Evolutionary conservation across 1,140 invertebrate species (phyloP), one percentile per base, ranked within the genome.

Genomic region (Diuraphis noxia): DNA sequence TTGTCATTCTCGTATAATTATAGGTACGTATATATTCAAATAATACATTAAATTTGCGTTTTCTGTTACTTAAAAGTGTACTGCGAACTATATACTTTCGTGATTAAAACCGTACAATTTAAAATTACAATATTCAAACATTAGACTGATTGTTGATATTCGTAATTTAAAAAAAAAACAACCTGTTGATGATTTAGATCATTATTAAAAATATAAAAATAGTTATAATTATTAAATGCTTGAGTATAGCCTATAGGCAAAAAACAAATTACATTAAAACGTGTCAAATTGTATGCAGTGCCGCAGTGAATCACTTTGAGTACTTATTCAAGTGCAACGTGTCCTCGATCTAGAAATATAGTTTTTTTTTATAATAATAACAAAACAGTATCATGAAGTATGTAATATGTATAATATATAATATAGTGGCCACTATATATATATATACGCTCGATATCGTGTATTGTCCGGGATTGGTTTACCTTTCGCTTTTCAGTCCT

Each of bases 341-440:
- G 84, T 86, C 84, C 84, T 86, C 43, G 84, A 86, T 86, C 84
- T 49, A 86, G 43, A 86, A 85, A 46, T 85, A 85, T 85, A 85
- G 46, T 34, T 46, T 34, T 85, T 34, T 85, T n/a, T 84, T n/a
- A 79, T 38, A 38, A 79, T 79, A 79, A 79, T 79, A 38, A 79
- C 23, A 79, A 79, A 36, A 79, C 4, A 79, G 77, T 36, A 36
- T 34, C n/a, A n/a, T n/a, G n/a, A 79, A 36, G 81, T 84, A 40
- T 82, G 23, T 84, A n/a, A n/a, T n/a, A n/a, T n/a, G n/a, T n/a
- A n/a, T n/a, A n/a, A n/a, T n/a, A n/a, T n/a, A n/a, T n/a, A n/a
- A 5, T 38, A 13, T 84, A 40, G n/a, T 63, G 41, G 41, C 19
- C 21, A 23, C 21, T 38, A 34, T 41, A 34, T 34, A 43, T n/a